Evolutionary conservation across 2,888 invertebrate species (phyloP), one percentile per base, ranked within the genome.

Genomic region (Philereme transversata): DNA sequence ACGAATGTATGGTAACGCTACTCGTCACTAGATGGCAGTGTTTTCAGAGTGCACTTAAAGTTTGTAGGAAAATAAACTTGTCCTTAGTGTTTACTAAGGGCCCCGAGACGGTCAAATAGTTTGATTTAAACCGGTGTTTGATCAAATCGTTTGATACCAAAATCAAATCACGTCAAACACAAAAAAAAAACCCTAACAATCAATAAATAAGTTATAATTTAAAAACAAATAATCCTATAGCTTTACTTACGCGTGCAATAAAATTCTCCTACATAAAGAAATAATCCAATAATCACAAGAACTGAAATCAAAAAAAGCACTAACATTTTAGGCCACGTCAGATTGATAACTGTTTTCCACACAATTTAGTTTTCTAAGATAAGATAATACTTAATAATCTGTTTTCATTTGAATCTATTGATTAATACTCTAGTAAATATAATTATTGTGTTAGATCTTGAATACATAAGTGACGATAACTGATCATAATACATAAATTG

Each of bases 301-400:
- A 51, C 34, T 2, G 10, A 10, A 36, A 61, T 57, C n/a, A 60
- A 45, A 5, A 60, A 4, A 6, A 44, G 34, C 51, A 55, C 55
- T 36, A 43, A 47, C 60, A 60, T 60, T 7, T 33, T 56, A n/a
- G 22, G 34, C 11, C 10, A 4, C 40, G 34, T 11, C 5, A 44
- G 8, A 10, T 46, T 33, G 36, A 49, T 35, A 22, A 55, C 49
- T 55, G 41, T 35, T 48, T 10, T 38, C 5, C 10, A 43, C 10
- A 10, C n/a, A 43, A 45, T n/a, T 45, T 7, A 3, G 44, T 44
- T 22, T 45, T 11, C 45, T 5, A n/a, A 1, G 45, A 46, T 53
- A 36, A 53, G 46, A 54, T 46, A 54, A n/a, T 22, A 22, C 22
- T 22, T n/a, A 36, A 41, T n/a, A 41, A 10, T 51, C n/a, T 9